phyloP scores from a whole-genome alignment of 2,888 invertebrate genomes.

The Andrena dorsata region DNA sequence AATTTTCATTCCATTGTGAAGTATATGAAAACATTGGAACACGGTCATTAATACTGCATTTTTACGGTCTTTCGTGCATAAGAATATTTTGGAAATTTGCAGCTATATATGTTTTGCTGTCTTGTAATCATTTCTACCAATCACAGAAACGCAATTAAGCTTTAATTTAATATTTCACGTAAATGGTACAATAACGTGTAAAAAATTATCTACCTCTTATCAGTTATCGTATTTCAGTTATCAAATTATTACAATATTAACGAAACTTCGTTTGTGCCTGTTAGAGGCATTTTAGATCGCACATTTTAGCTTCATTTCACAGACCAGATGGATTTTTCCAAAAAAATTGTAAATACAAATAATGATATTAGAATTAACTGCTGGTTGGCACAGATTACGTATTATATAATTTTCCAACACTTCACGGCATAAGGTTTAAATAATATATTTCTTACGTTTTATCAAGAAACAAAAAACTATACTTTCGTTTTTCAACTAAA shows the following conservation, averaged over 20 bases:
- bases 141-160: too few species aligned
- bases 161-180: too few species aligned
- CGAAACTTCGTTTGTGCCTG: too few species aligned
- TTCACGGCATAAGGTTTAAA: slow-evolving; percentile 22
- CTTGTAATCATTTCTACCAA: too few species aligned
- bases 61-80: too few species aligned
- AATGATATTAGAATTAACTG: neutral
- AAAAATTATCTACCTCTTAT: too few species aligned
- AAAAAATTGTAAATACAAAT: neutral
- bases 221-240: too few species aligned
- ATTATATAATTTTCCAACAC: neutral
- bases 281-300: neutral
- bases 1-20: neutral
- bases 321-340: too few species aligned
- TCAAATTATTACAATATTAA: too few species aligned
- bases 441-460: neutral
- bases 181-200: too few species aligned
- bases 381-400: neutral
- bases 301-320: neutral
- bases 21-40: neutral
- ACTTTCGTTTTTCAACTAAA: neutral
- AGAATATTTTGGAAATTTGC: neutral
- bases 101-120: neutral
- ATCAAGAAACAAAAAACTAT: neutral
- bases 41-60: too few species aligned